Conservation (phyloP, 2,113 vertebrate genomes). For the Motacilla tschutschensis region DNA sequence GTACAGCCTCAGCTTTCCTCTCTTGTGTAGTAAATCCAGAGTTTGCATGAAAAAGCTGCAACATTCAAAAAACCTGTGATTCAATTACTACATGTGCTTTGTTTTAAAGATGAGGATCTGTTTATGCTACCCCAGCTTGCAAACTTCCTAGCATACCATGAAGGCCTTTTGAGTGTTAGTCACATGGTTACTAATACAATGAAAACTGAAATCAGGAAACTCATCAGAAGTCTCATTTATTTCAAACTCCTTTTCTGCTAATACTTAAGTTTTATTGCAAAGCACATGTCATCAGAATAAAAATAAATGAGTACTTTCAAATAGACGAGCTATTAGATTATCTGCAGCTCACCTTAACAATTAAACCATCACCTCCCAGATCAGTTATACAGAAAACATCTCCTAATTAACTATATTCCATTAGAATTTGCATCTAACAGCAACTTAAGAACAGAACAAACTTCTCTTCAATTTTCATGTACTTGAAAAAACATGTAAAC, state of each 20-base stretch:
- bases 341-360: neutral
- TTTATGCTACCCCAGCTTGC: neutral
- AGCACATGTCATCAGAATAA: neutral
- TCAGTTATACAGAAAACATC: neutral
- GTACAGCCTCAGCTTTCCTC: neutral
- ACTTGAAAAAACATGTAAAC: neutral
- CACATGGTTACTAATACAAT: neutral
- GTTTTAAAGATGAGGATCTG: neutral
- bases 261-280: neutral
- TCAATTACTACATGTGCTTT: neutral
- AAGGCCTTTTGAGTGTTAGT: neutral
- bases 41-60: neutral
- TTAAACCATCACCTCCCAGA: neutral
- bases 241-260: neutral
- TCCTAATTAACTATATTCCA: neutral
- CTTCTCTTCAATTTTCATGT: neutral
- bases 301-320: neutral
- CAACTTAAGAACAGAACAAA: neutral
- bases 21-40: neutral
- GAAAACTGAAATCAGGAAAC: neutral
- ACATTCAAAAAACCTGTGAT: neutral
- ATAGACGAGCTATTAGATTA: neutral
- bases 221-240: neutral
- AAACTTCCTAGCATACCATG: neutral
- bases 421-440: neutral